Evolutionary conservation across 2,888 invertebrate species (phyloP).

Genomic region (Dasypolia templi): DNA sequence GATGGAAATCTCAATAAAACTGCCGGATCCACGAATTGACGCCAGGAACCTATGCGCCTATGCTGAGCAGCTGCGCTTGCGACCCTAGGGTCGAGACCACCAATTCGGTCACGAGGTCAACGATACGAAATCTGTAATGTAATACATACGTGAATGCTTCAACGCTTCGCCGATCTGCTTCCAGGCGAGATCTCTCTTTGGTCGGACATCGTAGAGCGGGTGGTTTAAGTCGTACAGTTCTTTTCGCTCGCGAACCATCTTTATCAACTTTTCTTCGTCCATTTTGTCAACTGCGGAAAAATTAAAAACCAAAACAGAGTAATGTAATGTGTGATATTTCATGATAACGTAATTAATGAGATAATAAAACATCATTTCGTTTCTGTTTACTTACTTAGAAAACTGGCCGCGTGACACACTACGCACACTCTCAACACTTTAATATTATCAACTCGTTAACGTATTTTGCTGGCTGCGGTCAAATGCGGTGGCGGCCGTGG

Average conservation of each 20-base stretch:
- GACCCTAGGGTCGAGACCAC: too few species aligned
- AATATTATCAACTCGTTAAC: neutral
- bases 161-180: conserved; percentile 35
- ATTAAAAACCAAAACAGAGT: neutral
- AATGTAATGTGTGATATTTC: neutral
- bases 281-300: conserved; percentile 15
- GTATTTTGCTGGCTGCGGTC: neutral
- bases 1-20: neutral
- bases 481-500: neutral
- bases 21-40: neutral
- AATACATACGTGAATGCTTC: conserved; percentile 32
- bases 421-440: neutral
- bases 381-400: neutral
- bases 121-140: neutral
- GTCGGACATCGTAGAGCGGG: conserved; percentile 44
- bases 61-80: neutral
- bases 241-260: conserved; percentile 44
- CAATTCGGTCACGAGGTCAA: neutral
- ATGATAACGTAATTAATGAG: neutral
- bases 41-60: neutral
- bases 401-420: neutral
- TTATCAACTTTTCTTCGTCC: conserved; percentile 48
- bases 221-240: conserved; percentile 51
- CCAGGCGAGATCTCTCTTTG: conserved; percentile 38
- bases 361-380: neutral